Evolutionary conservation across 2,888 invertebrate genomes (phyloP), one percentile per base, ranked within the genome.

Genomic region (Mactromeris polynyma): DNA sequence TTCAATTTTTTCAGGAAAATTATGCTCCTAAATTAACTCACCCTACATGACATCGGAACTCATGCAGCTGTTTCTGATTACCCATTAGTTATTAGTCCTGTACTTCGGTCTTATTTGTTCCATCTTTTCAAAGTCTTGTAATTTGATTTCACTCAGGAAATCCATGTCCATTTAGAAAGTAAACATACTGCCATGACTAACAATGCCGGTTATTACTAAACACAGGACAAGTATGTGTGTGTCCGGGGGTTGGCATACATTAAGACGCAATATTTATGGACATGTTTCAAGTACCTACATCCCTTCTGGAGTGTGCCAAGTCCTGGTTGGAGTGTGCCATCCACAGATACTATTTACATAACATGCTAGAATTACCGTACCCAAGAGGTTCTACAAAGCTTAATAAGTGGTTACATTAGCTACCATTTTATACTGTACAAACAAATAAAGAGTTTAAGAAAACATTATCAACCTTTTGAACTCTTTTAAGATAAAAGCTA

Each of bases 381-480:
- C 51, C 69, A 46, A 42, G 46, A 83, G 58, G 19, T 17, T 69
- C 77, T 21, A 46, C 46, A 46, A 77, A 64, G 33, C 9, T 33
- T 73, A 73, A 77, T 46, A 83, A 77, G 83, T 83, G 83, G 40
- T 73, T 77, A 46, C 38, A 40, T 38, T 21, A n/a, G n/a, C 64
- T 33, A 46, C 73, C 6, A 21, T 26, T 46, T 33, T 69, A 77
- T 46, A 73, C 51, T 69, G 33, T 73, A 42, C 36, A 83, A 83
- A 83, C 83, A 83, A 46, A 51, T 40, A 40, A 46, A 83, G 42
- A 83, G 73, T 51, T 73, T 42, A 83, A 83, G 73, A 83, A 73
- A 83, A 83, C 83, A 83, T 46, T 51, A 46, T 33, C 83, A 83
- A 83, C 73, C 83, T 83, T 83, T 83, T 83, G 83, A 83, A 83